These are phyloP conservation scores for Epicampocera succincta DNA, from an alignment of 2,888 invertebrate genomes.

Conservation along the genomic window DNA sequence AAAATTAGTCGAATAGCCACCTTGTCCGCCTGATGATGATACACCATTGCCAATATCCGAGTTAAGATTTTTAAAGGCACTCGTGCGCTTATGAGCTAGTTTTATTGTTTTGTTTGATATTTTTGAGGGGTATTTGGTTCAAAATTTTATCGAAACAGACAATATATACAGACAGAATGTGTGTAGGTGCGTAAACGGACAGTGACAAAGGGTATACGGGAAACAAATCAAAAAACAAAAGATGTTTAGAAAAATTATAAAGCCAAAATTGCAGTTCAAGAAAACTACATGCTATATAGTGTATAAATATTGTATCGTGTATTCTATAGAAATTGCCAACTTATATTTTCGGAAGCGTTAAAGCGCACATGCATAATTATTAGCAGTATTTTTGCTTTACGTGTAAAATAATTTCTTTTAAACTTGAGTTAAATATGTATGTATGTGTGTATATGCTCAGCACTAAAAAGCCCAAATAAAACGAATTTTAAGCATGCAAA, in stretches of 20 bases:
- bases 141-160: conserved; percentile 51
- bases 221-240: conserved; percentile 60
- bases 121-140: conserved; percentile 58
- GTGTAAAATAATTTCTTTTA: not conserved
- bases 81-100: conserved; percentile 82
- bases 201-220: conserved; percentile 44
- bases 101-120: conserved; percentile 71
- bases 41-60: conserved; percentile 85
- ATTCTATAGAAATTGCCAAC: conserved; percentile 4
- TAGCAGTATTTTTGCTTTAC: conserved; percentile 4
- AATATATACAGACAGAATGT: conserved; percentile 55
- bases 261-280: conserved; percentile 39
- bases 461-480: conserved; percentile 41
- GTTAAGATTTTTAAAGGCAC: conserved; percentile 82
- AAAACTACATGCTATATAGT: conserved; percentile 52
- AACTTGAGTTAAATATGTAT: not conserved
- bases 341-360: conserved; percentile 16
- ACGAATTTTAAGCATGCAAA: conserved; percentile 51
- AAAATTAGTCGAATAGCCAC: conserved; percentile 93
- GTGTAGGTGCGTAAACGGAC: conserved; percentile 62
- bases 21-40: conserved; percentile 82
- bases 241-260: conserved; percentile 50
- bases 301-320: conserved; percentile 6
- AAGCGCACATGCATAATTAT: conserved; percentile 34
- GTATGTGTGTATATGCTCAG: no score